Percentiles rank a stretch among this genome's conserved stretches.
phyloP scores from a whole-genome alignment of 2,888 invertebrate genomes.

The Agrochola lota region DNA sequence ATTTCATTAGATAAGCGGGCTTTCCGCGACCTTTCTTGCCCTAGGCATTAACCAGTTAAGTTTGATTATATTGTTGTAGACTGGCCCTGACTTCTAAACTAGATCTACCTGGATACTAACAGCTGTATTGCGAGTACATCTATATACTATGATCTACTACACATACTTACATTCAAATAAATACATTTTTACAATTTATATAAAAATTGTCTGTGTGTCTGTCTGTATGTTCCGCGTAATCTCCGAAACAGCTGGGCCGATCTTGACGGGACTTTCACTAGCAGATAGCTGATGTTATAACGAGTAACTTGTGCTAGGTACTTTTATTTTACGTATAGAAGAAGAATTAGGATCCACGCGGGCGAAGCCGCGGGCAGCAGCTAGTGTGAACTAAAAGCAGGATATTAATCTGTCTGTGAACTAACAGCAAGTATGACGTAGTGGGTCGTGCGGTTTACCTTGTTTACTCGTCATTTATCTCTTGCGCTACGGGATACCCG shows the following conservation, averaged over 20 bases:
- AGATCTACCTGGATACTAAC: constrained; percentile 39
- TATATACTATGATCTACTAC: too few relatives aligned
- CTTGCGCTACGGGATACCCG: constrained; percentile 15
- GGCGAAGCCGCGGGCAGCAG: too few relatives aligned
- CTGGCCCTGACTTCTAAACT: constrained; percentile 53
- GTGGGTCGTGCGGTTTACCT: constrained; percentile 17
- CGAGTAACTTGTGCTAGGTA: too few relatives aligned
- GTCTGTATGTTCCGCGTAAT: too few relatives aligned
- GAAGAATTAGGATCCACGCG: too few relatives aligned
- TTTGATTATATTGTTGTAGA: constrained; percentile 51
- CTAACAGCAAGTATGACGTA: constrained; percentile 31
- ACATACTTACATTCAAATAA: too few relatives aligned
- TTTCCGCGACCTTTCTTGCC: constrained; percentile 41
- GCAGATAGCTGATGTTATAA: too few relatives aligned
- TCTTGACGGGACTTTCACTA: too few relatives aligned
- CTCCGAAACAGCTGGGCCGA: background rate
- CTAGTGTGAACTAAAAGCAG: constrained; percentile 25
- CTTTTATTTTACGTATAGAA: too few relatives aligned
- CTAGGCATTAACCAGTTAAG: constrained; percentile 19
- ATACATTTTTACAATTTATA: too few relatives aligned
- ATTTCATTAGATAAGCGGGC: constrained; percentile 31
- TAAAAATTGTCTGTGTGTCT: too few relatives aligned
- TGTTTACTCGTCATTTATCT: constrained; percentile 39
- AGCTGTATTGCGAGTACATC: constrained; percentile 21
- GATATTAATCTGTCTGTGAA: constrained; percentile 21